Conservation (phyloP, 2,113 vertebrate species). For the Tenrec ecaudatus region DNA sequence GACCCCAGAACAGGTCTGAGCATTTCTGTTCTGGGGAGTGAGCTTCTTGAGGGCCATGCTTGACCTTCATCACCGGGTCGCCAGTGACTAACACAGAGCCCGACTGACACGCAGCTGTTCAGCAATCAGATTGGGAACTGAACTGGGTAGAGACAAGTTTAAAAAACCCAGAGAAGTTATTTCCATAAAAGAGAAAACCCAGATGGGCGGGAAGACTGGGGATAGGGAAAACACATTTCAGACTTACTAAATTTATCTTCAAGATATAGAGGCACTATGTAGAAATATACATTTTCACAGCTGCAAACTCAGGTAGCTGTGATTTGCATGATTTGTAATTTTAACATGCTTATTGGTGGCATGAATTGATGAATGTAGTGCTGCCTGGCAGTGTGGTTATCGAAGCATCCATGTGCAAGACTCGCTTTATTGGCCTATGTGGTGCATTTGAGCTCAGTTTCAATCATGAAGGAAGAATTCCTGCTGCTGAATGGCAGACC, state of each 20-base stretch:
- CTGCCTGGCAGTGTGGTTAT: conserved; percentile 8
- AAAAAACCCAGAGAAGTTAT: conserved; percentile 3
- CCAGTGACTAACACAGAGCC: neutral
- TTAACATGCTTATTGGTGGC: conserved; percentile 38
- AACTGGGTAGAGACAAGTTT: neutral
- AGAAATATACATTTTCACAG: conserved; percentile 1
- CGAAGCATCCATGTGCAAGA: neutral
- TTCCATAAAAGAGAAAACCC: neutral
- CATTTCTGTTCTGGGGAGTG: neutral
- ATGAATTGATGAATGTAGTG: conserved; percentile 56
- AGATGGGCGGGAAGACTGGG: neutral
- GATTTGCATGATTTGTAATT: conserved; percentile 45
- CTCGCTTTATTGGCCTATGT: conserved; percentile 48
- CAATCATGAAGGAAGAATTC: conserved; percentile 15
- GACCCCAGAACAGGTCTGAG: neutral
- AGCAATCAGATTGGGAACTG: neutral
- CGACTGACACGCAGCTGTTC: neutral
- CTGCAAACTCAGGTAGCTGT: conserved; percentile 44
- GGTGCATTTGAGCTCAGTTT: conserved; percentile 34
- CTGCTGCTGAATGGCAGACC: conserved; percentile 14
- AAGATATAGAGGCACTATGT: neutral
- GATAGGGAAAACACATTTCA: conserved; percentile 10
- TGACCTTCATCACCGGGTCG: neutral
- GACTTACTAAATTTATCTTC: conserved; percentile 24
- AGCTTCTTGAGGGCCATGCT: neutral